These are phyloP conservation scores for Caenorhabditis remanei DNA, from an alignment of 1,140 invertebrate genomes.

Conservation along the genomic window DNA sequence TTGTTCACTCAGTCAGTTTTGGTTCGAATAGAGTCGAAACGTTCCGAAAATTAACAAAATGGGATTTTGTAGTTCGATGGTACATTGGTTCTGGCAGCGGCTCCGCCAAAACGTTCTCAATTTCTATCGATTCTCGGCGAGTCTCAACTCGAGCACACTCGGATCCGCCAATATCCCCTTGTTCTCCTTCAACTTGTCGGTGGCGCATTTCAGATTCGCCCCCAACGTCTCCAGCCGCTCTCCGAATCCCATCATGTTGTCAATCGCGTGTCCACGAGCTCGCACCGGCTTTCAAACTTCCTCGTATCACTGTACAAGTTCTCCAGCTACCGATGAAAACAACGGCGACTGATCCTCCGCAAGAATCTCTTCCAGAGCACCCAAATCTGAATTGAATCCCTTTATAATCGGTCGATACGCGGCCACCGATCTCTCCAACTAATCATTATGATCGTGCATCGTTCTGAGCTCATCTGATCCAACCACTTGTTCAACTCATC, in stretches of 20 bases:
- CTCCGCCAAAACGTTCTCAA: no score
- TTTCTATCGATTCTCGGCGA: constrained; percentile 71
- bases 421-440: constrained; percentile 83
- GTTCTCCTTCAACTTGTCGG: constrained; percentile 83
- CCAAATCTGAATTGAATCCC: constrained; percentile 93
- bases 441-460: constrained; percentile 89
- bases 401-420: constrained; percentile 94
- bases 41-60: no score
- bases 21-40: no score
- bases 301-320: constrained; percentile 87
- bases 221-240: constrained; percentile 86
- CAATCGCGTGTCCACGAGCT: constrained; percentile 90
- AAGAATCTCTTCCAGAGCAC: constrained; percentile 87
- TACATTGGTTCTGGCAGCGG: no score
- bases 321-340: constrained; percentile 85
- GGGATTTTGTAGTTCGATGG: no score
- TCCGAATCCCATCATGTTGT: constrained; percentile 86
- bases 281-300: constrained; percentile 86
- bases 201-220: constrained; percentile 86
- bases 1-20: no score
- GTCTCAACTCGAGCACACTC: constrained; percentile 18
- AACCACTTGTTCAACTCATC: constrained; percentile 90
- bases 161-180: constrained; percentile 59
- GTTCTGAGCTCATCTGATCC: constrained; percentile 91
- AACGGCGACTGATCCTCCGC: constrained; percentile 88